Base-by-base conservation (phyloP, 1,140 invertebrate genomes). In the Ceratosolen fusciceps region DNA sequence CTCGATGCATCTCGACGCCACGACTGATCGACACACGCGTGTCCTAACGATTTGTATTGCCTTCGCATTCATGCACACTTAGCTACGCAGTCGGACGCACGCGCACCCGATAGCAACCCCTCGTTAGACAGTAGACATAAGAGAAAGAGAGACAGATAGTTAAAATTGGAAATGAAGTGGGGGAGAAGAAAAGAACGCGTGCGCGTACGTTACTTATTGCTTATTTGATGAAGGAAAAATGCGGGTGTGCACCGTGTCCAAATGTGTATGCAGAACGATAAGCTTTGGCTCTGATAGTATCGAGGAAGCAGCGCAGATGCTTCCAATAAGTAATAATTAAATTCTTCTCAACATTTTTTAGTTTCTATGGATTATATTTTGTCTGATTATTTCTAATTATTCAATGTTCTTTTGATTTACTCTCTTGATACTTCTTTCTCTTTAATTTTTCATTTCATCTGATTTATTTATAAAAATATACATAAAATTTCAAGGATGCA, bases 171-270 rank as follows among this genome's bases (percentile, higher is more conserved):
- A 52, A 52, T 19, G 49, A 52, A n/a, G 24, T 29, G 75, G 75
- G 75, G 31, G 60, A 65, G 16, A 65, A 65, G 60, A 65, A 31
- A 65, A 81, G 83, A 81, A 85, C 84, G 85, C 85, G 85, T 82
- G 85, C 87, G 84, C 86, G 83, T 83, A 83, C 86, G 85, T 89
- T 87, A 89, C 87, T 90, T 89, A 89, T 89, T 89, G 86, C 87
- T 88, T 89, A 89, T 90, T 88, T 88, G 85, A 85, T 85, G 81
- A 81, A 84, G 84, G 85, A 83, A 86, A 81, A 81, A 77, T 62
- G 52, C 62, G 54, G 62, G 29, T 21, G 58, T 72, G 79, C 79
- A 62, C 81, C 16, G 60, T 68, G 49, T 54, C 4, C 5, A 31
- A 19, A 24, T 68, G 31, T 34, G 8, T 7, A 31, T 37, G 60